Base-by-base conservation (phyloP, 2,797 vertebrate genomes). In the Tamandua tetradactyla region DNA sequence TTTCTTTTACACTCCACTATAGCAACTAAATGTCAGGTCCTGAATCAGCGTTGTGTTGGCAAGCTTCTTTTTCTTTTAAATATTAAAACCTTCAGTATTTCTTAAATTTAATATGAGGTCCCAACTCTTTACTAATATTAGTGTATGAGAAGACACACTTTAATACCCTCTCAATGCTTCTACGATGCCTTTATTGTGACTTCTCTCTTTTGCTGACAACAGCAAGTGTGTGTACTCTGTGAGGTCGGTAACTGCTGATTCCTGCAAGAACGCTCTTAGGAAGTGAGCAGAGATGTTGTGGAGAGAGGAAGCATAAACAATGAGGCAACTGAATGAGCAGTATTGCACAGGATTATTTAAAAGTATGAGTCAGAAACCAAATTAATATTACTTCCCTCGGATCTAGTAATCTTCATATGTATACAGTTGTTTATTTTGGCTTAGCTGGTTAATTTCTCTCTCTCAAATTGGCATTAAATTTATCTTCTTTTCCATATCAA, bases 221-320 rank as follows among this genome's bases (percentile, higher is more conserved):
- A 96, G 93, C 97, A 96, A 71, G 74, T 94, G 18, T 94, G 15
- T 93, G 89, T 94, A 72, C 83, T 97, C 81, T 96, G 49, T 79
- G 75, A 96, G 74, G 76, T 96, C 90, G 89, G 17, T 95, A 94
- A 94, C 72, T 96, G 96, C 97, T 97, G 94, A 96, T 94, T 94
- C 76, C 64, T 95, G 64, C 87, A 96, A 92, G 92, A 96, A 87
- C 87, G 84, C 79, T 90, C 85, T 87, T 97, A 95, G 93, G 92
- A 95, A 97, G 83, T 92, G 82, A 94, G 44, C 86, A 88, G 93
- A 76, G 71, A 89, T 23, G 3, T 95, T 68, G 61, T 86, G 79
- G 94, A 91, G 93, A 92, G 90, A 94, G 96, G 95, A 95, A 97
- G 79, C 80, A 78, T 64, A 81, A 80, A 72, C 92, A 80, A 87